Evolutionary conservation across 2,113 vertebrate genomes (phyloP).

Genomic region (Colinus virginianus): DNA sequence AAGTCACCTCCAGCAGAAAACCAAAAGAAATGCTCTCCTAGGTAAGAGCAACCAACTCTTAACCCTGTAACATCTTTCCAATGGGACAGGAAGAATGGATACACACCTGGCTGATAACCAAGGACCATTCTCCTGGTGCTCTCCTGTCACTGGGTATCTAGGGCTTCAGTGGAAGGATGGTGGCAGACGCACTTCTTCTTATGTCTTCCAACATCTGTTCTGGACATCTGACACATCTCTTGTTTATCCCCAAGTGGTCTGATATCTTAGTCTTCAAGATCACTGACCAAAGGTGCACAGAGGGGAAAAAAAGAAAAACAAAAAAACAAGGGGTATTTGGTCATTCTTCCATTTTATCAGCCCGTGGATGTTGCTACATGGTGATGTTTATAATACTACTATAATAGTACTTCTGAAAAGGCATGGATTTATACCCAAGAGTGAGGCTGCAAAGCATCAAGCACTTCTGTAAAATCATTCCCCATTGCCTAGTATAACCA

Average conservation of each 20-base stretch:
- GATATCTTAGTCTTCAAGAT: background rate
- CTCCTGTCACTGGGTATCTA: background rate
- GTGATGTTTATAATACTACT: background rate
- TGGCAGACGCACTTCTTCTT: background rate
- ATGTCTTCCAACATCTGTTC: background rate
- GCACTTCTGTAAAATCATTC: background rate
- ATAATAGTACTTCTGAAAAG: accelerated
- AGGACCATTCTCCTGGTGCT: no score
- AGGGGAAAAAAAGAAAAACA: no score
- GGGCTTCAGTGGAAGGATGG: background rate
- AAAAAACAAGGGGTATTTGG: background rate
- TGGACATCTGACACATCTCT: background rate
- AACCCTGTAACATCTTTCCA: background rate
- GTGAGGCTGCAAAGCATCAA: background rate
- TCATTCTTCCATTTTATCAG: background rate
- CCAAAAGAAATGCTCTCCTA: background rate
- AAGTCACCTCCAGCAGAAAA: background rate
- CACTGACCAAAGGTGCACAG: background rate
- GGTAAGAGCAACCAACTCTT: background rate
- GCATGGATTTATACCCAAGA: background rate
- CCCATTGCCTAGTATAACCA: background rate
- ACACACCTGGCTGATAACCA: background rate
- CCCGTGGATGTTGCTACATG: background rate
- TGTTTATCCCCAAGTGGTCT: background rate
- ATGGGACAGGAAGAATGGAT: background rate